Conservation (phyloP, 2,113 vertebrate species). For the Takifugu flavidus region DNA sequence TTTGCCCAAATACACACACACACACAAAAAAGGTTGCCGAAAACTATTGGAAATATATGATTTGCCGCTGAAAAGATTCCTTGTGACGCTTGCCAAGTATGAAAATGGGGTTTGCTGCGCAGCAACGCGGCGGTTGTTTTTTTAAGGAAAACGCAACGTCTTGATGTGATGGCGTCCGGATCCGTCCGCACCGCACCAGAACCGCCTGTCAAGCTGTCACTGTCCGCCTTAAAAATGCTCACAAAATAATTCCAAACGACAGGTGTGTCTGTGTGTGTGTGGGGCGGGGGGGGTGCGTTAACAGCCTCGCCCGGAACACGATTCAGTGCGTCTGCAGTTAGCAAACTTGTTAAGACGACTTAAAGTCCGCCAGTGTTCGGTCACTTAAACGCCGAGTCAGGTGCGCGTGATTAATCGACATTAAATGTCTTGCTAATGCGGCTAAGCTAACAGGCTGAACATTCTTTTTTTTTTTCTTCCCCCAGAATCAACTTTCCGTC, state of each 20-base stretch:
- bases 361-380: conserved; percentile 4
- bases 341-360: conserved; percentile 55
- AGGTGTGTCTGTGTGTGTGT: background rate
- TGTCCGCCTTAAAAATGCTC: conserved; percentile 7
- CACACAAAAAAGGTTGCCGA: no score
- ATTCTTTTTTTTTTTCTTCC: conserved; percentile 5
- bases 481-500: conserved; percentile 56
- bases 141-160: conserved; percentile 55
- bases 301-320: background rate
- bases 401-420: conserved; percentile 36
- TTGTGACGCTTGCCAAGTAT: background rate
- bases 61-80: background rate
- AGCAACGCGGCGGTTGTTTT: conserved; percentile 39
- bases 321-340: conserved; percentile 20
- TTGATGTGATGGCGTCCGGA: conserved; percentile 68
- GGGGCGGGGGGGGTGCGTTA: background rate
- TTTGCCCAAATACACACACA: no score
- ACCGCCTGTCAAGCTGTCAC: conserved; percentile 42
- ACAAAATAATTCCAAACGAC: background rate
- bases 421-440: conserved; percentile 16
- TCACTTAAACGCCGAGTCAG: conserved; percentile 35
- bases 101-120: conserved; percentile 5
- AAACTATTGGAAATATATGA: no score
- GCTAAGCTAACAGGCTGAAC: conserved; percentile 43
- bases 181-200: conserved; percentile 62